These are phyloP conservation scores for Athalia cordata DNA, from an alignment of 2,888 invertebrate genomes.

Conservation along the genomic window DNA sequence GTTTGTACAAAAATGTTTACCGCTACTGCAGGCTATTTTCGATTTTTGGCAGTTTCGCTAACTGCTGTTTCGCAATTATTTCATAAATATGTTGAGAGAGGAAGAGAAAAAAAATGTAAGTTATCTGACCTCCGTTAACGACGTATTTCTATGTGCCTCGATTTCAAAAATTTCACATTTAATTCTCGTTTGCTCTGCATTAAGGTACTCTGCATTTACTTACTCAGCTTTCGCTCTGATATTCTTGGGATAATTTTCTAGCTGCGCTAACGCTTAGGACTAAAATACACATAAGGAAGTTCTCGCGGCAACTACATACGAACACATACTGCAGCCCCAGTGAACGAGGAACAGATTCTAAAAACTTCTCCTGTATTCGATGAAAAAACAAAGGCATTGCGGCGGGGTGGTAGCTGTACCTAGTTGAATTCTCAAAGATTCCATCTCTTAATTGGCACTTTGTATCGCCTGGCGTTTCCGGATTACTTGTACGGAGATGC, in stretches of 20 bases:
- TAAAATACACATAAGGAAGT: conserved; percentile 17
- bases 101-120: too few relatives aligned
- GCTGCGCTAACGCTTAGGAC: neutral
- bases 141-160: too few relatives aligned
- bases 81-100: too few relatives aligned
- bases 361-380: conserved; percentile 14
- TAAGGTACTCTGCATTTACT: neutral
- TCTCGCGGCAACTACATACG: neutral
- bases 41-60: too few relatives aligned
- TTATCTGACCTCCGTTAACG: too few relatives aligned
- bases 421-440: conserved; percentile 46
- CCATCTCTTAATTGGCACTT: conserved; percentile 65
- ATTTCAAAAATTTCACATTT: too few relatives aligned
- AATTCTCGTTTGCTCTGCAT: too few relatives aligned
- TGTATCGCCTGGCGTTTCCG: conserved; percentile 58
- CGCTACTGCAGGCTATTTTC: too few relatives aligned
- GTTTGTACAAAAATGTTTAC: too few relatives aligned
- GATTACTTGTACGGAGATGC: conserved; percentile 46
- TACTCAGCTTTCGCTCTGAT: neutral
- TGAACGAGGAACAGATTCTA: conserved; percentile 42
- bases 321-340: conserved; percentile 13
- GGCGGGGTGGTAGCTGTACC: conserved; percentile 39
- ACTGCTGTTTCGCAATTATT: too few relatives aligned
- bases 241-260: neutral
- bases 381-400: conserved; percentile 42